Evolutionary conservation across 2,888 invertebrate species (phyloP), one percentile per base, ranked within the genome.

Genomic region (Hesperia comma): DNA sequence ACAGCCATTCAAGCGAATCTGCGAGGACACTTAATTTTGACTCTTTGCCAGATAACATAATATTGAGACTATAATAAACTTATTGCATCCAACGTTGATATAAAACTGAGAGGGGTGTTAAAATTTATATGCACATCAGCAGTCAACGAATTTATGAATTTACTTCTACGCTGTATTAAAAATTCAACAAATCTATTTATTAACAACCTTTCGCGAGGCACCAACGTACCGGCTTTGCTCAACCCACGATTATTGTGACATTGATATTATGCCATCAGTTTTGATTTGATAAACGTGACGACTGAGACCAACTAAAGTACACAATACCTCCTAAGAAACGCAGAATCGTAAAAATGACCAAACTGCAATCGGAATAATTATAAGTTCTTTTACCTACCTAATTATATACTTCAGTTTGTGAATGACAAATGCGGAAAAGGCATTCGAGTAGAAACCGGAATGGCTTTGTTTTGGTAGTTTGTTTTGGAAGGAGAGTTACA

Each of bases 231-330:
- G 58, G 57, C 66, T 74, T 78, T 79, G 68, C 74, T 69, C 75
- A 78, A 77, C 72, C 70, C 71, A 68, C 72, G 62, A 74, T 72
- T 72, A 74, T 75, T 73, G 76, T 75, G 70, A 76, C 73, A 71
- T 68, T 69, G 66, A 66, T 66, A 60, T 66, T 66, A 66, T 60
- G 60, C 60, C 60, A 66, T 60, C 66, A 60, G 40, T 60, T 66
- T 66, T 66, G 66, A 66, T 60, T 66, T 57, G 60, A 66, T 66
- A 66, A 66, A 60, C 60, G 61, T 67, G 66, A 67, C 61, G 54
- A 46, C 37, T 49, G 26, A 26, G 49, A 61, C 37, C 40, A 32
- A 21, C 15, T 43, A 55, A n/a, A 55, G 46, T 49, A 67, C 49
- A 54, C 17, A 33, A 15, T 33, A 19, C 3, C 10, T 6, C 26